Evolutionary conservation across 2,888 invertebrate genomes (phyloP).

Genomic region (Halictus quadricinctus): DNA sequence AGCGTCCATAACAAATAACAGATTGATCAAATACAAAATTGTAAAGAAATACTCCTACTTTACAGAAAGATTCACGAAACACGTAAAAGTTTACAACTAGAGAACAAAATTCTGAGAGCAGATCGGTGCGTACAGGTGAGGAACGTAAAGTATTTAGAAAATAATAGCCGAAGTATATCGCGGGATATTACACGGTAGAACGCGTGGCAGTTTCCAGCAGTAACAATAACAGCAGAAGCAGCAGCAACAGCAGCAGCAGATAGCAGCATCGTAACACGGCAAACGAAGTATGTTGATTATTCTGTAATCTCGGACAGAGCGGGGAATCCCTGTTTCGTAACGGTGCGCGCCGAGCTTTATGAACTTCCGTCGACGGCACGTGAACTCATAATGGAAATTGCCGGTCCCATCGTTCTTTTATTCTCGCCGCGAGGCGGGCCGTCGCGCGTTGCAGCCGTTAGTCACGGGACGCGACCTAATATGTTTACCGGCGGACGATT

Average conservation of each 20-base stretch:
- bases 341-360: slow-evolving; percentile 7
- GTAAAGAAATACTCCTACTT: neutral
- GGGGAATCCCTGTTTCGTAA: neutral
- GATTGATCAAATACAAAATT: no score
- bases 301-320: slow-evolving; percentile 14
- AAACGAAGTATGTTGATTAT: slow-evolving; percentile 13
- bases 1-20: no score
- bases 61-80: neutral
- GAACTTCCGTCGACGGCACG: slow-evolving; percentile 21
- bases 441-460: slow-evolving; percentile 39
- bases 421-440: slow-evolving; percentile 6
- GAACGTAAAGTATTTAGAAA: slow-evolving; percentile 1
- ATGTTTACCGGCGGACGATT: slow-evolving; percentile 48
- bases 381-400: slow-evolving; percentile 47
- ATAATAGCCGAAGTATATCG: neutral
- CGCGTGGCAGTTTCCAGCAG: neutral
- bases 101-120: neutral
- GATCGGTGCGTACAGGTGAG: neutral
- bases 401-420: slow-evolving; percentile 39
- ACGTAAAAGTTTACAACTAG: neutral
- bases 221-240: neutral
- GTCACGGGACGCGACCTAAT: slow-evolving; percentile 40
- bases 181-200: neutral
- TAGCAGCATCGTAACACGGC: slow-evolving; percentile 4
- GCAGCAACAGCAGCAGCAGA: neutral